phyloP scores from a whole-genome alignment of 2,113 vertebrate genomes.

The Phylloscopus whistleri region DNA sequence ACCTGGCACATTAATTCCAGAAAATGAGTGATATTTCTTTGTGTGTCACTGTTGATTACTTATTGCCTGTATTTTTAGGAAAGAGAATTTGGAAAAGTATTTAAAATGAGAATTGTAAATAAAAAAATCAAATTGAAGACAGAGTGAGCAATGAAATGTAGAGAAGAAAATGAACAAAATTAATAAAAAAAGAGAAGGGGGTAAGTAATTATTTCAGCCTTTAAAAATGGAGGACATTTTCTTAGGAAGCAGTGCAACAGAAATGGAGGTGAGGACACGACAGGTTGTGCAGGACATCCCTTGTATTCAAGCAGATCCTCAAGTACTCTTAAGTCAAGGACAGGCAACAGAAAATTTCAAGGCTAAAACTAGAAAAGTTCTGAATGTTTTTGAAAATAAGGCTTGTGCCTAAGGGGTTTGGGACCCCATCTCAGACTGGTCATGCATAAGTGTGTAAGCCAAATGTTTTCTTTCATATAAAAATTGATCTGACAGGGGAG shows the following conservation, averaged over 20 bases:
- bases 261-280: background rate
- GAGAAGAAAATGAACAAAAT: background rate
- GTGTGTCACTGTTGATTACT: background rate
- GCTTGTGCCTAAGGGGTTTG: background rate
- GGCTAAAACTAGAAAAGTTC: background rate
- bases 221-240: background rate
- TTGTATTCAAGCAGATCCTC: background rate
- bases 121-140: background rate
- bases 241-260: background rate
- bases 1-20: background rate
- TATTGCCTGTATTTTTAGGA: background rate
- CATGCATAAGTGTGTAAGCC: background rate
- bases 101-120: background rate
- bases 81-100: background rate
- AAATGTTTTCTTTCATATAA: background rate
- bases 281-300: background rate
- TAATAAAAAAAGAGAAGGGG: background rate
- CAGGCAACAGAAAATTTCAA: background rate
- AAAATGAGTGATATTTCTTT: background rate
- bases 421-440: background rate
- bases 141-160: background rate
- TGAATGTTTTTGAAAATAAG: background rate
- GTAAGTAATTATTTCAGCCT: background rate
- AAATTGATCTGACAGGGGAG: background rate
- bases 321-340: background rate